Evolutionary conservation across 2,888 invertebrate species (phyloP).

Genomic region (Helobdella robusta): DNA sequence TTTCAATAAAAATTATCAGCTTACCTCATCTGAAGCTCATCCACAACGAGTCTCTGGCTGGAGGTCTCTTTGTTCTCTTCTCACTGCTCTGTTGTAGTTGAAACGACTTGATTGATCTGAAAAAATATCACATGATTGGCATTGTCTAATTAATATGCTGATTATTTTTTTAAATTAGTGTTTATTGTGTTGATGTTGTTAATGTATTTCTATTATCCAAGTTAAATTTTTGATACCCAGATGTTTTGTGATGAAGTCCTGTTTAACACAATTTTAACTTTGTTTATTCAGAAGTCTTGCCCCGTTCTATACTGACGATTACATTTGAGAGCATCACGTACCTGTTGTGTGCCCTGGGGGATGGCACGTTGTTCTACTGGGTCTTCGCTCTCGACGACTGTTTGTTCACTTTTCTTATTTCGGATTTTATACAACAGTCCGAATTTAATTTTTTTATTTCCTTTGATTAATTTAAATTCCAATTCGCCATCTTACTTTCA

Average conservation of each 20-base stretch:
- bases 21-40: constrained; percentile 71
- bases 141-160: too few relatives aligned
- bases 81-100: too few relatives aligned
- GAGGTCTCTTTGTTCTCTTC: too few relatives aligned
- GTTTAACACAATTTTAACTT: too few relatives aligned
- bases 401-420: constrained; percentile 32
- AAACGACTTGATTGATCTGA: too few relatives aligned
- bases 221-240: too few relatives aligned
- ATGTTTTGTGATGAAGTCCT: too few relatives aligned
- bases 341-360: constrained; percentile 69
- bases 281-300: constrained; percentile 71
- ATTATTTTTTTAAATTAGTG: too few relatives aligned
- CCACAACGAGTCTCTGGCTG: constrained; percentile 76
- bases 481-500: background rate
- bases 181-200: too few relatives aligned
- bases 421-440: background rate
- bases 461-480: too few relatives aligned
- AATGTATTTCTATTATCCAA: too few relatives aligned
- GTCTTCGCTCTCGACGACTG: constrained; percentile 59
- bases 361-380: constrained; percentile 95
- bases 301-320: constrained; percentile 86
- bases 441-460: background rate
- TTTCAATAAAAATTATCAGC: constrained; percentile 74
- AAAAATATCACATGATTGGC: too few relatives aligned
- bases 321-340: constrained; percentile 75